Percentiles rank a stretch among this genome's conserved stretches.
Evolutionary conservation across 1,140 invertebrate species (phyloP).

Genomic region (Mactra quadrangularis): DNA sequence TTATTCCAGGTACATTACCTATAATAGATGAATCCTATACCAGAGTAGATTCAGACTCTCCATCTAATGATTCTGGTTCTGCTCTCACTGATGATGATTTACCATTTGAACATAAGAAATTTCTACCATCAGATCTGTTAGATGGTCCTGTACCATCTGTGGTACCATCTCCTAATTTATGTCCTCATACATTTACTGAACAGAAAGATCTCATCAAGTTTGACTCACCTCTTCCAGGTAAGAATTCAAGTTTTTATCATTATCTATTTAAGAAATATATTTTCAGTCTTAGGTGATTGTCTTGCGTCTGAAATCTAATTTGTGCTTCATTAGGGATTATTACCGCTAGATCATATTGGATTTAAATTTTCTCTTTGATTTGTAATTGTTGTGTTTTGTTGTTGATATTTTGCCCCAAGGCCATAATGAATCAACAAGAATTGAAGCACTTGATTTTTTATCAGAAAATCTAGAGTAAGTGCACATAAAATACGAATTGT

Average conservation of each 20-base stretch:
- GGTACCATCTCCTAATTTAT: constrained; percentile 78
- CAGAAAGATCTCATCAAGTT: constrained; percentile 75
- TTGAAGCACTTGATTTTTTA: no score
- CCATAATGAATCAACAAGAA: no score
- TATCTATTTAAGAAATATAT: not conserved
- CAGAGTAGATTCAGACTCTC: constrained; percentile 63
- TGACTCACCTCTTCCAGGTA: constrained; percentile 56
- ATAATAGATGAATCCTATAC: constrained; percentile 49
- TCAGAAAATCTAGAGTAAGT: no score
- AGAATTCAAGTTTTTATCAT: not conserved
- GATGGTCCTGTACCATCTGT: constrained; percentile 77
- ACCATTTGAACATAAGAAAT: constrained; percentile 24
- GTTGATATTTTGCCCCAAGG: no score
- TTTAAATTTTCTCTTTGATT: no score
- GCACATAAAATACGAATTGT: no score
- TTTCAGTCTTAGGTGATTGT: no score
- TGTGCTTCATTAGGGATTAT: no score
- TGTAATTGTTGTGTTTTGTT: no score
- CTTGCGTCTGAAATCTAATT: no score
- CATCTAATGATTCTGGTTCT: constrained; percentile 74
- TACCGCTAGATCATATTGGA: no score
- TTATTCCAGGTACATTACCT: constrained; percentile 39
- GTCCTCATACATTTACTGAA: constrained; percentile 62
- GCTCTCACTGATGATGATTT: constrained; percentile 52
- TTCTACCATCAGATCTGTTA: constrained; percentile 68